Conservation (phyloP, 2,113 vertebrate species). For the Dasyurus viverrinus region DNA sequence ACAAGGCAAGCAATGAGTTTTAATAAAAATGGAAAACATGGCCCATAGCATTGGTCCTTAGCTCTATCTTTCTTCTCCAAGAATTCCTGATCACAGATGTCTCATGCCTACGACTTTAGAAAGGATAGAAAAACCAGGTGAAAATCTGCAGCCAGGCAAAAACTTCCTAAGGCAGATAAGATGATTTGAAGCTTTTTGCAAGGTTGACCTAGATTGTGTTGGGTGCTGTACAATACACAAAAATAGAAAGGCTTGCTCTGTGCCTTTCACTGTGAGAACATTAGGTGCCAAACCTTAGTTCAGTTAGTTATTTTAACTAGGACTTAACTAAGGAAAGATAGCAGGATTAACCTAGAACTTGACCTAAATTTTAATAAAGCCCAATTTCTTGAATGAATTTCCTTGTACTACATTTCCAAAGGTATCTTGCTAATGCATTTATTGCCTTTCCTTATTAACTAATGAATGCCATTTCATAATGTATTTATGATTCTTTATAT, state of each 20-base stretch:
- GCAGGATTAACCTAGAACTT: conserved; percentile 7
- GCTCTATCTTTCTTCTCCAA: not conserved
- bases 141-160: conserved; percentile 18
- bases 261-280: not conserved
- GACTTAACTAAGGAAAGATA: not conserved
- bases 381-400: conserved; percentile 56
- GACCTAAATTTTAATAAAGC: conserved; percentile 39
- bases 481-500: not conserved
- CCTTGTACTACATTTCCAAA: conserved; percentile 54
- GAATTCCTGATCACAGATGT: not conserved
- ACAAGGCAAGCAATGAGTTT: conserved; percentile 13
- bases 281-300: not conserved
- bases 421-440: conserved; percentile 12
- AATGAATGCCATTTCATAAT: not conserved
- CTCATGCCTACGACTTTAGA: not conserved
- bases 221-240: not conserved
- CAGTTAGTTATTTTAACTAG: not conserved
- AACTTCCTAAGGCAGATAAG: not conserved
- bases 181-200: not conserved
- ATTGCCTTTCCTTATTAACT: conserved; percentile 11
- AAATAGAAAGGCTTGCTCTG: not conserved
- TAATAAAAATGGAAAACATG: not conserved
- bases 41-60: not conserved
- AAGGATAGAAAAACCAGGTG: not conserved
- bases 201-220: conserved; percentile 37